Percentiles rank a stretch among this genome's conserved stretches.
Conservation (phyloP, 2,797 vertebrate genomes). For the Melanotaenia nigrans region DNA sequence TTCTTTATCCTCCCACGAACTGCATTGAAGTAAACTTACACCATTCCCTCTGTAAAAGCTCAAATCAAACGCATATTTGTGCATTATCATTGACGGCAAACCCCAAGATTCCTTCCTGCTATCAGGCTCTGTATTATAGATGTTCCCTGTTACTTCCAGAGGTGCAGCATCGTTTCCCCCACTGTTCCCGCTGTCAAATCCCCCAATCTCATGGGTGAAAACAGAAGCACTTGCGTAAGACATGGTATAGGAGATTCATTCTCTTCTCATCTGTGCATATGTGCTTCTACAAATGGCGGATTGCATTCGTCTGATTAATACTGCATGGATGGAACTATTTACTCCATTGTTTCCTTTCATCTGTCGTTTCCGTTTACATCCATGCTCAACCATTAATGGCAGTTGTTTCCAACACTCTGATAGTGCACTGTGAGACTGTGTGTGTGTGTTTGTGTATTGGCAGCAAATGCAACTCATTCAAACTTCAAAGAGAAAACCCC, state of each 20-base stretch:
- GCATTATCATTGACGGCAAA: conserved; percentile 35
- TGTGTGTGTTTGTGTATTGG: conserved; percentile 26
- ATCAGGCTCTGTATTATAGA: conserved; percentile 43
- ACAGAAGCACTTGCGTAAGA: conserved; percentile 40
- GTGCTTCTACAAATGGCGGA: conserved; percentile 51
- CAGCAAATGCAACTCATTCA: conserved; percentile 30
- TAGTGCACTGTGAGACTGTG: background rate
- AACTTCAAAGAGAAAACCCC: conserved; percentile 56
- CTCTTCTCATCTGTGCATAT: conserved; percentile 28
- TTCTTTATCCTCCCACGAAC: conserved; percentile 52
- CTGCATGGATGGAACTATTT: conserved; percentile 49
- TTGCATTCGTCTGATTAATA: conserved; percentile 68
- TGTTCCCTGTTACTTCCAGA: conserved; percentile 42
- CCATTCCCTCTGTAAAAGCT: conserved; percentile 26
- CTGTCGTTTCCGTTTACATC: conserved; percentile 39
- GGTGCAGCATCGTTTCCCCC: conserved; percentile 56
- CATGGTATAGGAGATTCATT: conserved; percentile 20
- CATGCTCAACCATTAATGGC: conserved; percentile 35
- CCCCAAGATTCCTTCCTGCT: background rate
- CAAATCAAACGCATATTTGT: conserved; percentile 43
- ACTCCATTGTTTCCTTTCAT: conserved; percentile 54
- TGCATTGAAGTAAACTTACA: conserved; percentile 38
- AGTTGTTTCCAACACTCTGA: conserved; percentile 35
- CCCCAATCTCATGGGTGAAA: conserved; percentile 44
- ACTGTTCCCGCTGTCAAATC: conserved; percentile 58